phyloP scores from a whole-genome alignment of 2,113 vertebrate genomes.

The Aptenodytes forsteri region DNA sequence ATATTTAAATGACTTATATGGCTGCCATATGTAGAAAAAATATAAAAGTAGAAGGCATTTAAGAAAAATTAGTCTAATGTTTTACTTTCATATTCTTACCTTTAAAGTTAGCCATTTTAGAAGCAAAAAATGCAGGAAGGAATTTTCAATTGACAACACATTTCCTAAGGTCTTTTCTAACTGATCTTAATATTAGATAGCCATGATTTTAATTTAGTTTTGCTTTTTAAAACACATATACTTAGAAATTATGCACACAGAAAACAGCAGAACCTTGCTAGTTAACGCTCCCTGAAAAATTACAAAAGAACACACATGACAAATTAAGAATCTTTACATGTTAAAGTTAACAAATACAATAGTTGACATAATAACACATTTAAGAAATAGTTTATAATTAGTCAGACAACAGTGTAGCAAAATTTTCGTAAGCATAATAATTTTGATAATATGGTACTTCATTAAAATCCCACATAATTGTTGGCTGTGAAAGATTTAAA shows the following conservation, averaged over 20 bases:
- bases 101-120: neutral
- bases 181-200: neutral
- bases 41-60: neutral
- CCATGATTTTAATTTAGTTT: neutral
- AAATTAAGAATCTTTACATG: neutral
- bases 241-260: neutral
- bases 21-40: neutral
- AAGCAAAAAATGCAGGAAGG: neutral
- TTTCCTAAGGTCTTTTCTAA: neutral
- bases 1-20: neutral
- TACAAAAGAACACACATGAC: neutral
- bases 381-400: neutral
- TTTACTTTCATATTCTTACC: neutral
- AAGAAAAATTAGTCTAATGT: neutral
- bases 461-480: neutral
- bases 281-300: neutral
- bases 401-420: neutral
- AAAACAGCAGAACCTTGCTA: constrained; percentile 53
- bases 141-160: neutral
- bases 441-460: neutral
- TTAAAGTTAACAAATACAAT: neutral
- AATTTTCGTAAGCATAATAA: neutral
- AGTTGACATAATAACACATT: neutral
- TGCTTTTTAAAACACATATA: neutral
- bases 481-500: neutral